Evolutionary conservation across 2,888 invertebrate genomes (phyloP).

Genomic region (Alsophila aescularia): DNA sequence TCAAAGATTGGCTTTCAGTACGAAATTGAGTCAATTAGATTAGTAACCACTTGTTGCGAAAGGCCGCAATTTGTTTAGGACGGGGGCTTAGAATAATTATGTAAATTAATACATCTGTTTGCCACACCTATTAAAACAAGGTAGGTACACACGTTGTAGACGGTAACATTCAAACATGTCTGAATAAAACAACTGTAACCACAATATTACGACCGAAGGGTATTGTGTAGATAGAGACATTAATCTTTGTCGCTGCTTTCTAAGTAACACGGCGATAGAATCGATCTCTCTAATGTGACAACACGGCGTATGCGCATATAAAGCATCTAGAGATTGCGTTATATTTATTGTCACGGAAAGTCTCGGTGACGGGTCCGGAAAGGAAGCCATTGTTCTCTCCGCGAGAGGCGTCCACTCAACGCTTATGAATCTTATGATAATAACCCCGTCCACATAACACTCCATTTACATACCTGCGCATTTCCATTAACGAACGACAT

Average conservation of each 20-base stretch:
- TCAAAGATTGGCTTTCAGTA: conserved; percentile 38
- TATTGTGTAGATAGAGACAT: conserved; percentile 50
- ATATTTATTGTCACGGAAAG: conserved; percentile 61
- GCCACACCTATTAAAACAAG: conserved; percentile 16
- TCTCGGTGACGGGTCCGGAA: conserved; percentile 40
- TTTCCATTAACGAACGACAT: conserved; percentile 57
- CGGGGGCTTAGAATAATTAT: conserved; percentile 23
- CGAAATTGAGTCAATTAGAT: conserved; percentile 31
- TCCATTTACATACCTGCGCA: conserved; percentile 58
- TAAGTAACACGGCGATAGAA: conserved; percentile 49
- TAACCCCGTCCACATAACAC: conserved; percentile 46
- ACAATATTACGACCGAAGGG: conserved; percentile 36
- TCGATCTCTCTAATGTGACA: conserved; percentile 50
- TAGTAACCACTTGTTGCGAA: conserved; percentile 30
- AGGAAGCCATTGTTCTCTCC: conserved; percentile 66
- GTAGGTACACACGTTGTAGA: conserved; percentile 1
- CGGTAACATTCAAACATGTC: background rate
- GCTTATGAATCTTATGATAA: conserved; percentile 41
- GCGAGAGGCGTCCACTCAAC: conserved; percentile 51
- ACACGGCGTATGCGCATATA: conserved; percentile 60
- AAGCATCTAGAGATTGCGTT: conserved; percentile 55
- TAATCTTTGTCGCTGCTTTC: conserved; percentile 45
- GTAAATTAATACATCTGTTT: conserved; percentile 22
- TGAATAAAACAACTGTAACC: conserved; percentile 31
- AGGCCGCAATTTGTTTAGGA: conserved; percentile 28